A percentile compares a stretch with the other conserved stretches of the same genome.
phyloP scores from a whole-genome alignment of 2,797 vertebrate species.

The Chelon auratus region DNA sequence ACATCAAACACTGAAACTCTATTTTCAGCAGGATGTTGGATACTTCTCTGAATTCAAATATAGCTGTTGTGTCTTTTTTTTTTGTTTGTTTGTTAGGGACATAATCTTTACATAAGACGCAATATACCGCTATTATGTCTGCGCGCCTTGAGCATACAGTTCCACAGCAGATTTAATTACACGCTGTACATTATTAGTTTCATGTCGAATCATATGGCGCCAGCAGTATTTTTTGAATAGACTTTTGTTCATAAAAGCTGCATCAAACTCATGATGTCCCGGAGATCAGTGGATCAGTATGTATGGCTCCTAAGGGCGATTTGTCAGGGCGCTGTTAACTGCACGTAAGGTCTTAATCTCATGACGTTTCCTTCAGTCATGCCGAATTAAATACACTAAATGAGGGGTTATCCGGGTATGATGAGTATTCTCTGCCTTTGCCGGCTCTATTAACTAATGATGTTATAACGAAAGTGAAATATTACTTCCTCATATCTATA shows the following conservation, averaged over 20 bases:
- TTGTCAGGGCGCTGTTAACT: conserved; percentile 22
- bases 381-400: neutral
- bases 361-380: neutral
- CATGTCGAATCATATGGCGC: conserved; percentile 4
- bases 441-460: conserved; percentile 13
- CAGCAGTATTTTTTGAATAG: conserved; percentile 40
- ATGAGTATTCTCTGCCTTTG: neutral
- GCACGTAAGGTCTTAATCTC: conserved; percentile 26
- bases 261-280: conserved; percentile 50
- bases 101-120: neutral
- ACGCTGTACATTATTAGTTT: conserved; percentile 24
- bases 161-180: conserved; percentile 8
- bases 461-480: conserved; percentile 11
- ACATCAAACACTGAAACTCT: no score
- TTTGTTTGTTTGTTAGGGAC: neutral
- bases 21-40: neutral
- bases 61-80: neutral
- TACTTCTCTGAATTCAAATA: neutral
- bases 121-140: neutral
- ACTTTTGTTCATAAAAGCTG: conserved; percentile 56
- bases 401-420: neutral
- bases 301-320: conserved; percentile 45
- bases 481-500: conserved; percentile 2
- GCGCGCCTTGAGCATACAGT: neutral
- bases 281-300: conserved; percentile 34